A percentile compares a stretch with the other conserved stretches of the same genome.
These are phyloP conservation scores for Ptilodon capucinus DNA, from an alignment of 2,888 invertebrate genomes.

Conservation along the genomic window DNA sequence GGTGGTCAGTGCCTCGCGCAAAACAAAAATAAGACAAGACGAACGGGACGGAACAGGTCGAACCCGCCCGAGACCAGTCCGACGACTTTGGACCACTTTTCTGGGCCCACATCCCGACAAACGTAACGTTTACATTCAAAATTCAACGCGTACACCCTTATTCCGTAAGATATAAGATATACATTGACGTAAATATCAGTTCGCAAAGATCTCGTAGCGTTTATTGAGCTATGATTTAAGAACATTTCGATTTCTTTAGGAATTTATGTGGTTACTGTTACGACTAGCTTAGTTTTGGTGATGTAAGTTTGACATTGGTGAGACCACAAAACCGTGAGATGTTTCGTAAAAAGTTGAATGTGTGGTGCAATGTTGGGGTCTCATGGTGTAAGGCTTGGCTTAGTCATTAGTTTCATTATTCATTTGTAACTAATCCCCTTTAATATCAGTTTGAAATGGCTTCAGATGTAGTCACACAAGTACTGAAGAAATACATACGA, in stretches of 20 bases:
- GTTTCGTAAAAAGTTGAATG: too few relatives aligned
- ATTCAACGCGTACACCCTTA: slow-evolving; percentile 28
- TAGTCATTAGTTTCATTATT: too few relatives aligned
- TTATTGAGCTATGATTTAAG: slow-evolving; percentile 68
- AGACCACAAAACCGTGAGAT: not conserved
- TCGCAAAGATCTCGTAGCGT: slow-evolving; percentile 7
- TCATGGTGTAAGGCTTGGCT: too few relatives aligned
- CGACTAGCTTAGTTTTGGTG: slow-evolving; percentile 35
- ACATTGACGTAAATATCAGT: slow-evolving; percentile 12
- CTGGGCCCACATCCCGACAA: slow-evolving; percentile 49
- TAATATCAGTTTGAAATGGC: too few relatives aligned
- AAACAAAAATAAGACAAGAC: slow-evolving; percentile 79
- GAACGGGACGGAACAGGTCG: slow-evolving; percentile 67
- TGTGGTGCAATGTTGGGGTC: not conserved
- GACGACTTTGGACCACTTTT: slow-evolving; percentile 64
- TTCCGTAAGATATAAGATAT: slow-evolving; percentile 21
- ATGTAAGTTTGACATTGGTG: slow-evolving; percentile 21
- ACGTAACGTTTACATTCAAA: slow-evolving; percentile 20
- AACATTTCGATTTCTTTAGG: slow-evolving; percentile 79
- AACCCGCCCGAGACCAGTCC: slow-evolving; percentile 63
- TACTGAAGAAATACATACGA: too few relatives aligned
- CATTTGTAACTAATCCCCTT: too few relatives aligned
- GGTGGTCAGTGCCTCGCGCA: slow-evolving; percentile 79
- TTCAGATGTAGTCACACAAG: too few relatives aligned
- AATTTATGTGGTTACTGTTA: slow-evolving; percentile 58